phyloP scores from a whole-genome alignment of 2,888 invertebrate species.

The Serrognathus titanus region DNA sequence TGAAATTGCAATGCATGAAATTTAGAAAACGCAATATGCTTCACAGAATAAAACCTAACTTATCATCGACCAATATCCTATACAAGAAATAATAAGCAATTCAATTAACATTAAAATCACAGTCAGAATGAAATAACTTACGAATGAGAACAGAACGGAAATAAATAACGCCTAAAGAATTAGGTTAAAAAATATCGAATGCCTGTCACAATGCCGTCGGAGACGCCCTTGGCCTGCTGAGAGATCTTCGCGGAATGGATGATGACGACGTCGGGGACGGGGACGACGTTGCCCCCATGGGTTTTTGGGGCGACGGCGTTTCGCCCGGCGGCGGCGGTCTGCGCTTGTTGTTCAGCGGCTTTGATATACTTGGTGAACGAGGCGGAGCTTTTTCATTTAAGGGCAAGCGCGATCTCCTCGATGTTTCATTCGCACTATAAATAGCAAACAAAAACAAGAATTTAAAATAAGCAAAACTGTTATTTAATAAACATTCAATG shows the following conservation, averaged over 20 bases:
- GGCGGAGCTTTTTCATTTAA: slow-evolving; percentile 25
- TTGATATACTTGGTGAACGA: slow-evolving; percentile 9
- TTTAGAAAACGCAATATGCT: too few relatives aligned
- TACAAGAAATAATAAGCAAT: not conserved
- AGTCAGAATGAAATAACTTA: slow-evolving; percentile 33
- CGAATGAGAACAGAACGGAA: slow-evolving; percentile 5
- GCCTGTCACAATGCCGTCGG: slow-evolving; percentile 9
- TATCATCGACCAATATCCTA: too few relatives aligned
- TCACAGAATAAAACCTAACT: too few relatives aligned
- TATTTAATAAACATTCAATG: too few relatives aligned
- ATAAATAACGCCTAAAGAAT: not conserved
- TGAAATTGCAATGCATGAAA: too few relatives aligned
- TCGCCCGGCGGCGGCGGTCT: slow-evolving; percentile 40
- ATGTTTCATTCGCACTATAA: slow-evolving; percentile 44
- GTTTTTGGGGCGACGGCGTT: slow-evolving; percentile 37
- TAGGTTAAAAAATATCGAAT: not conserved
- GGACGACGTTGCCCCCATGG: slow-evolving; percentile 3
- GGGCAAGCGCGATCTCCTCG: slow-evolving; percentile 35
- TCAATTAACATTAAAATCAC: slow-evolving; percentile 34
- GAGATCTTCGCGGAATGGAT: slow-evolving; percentile 40
- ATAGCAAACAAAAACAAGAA: slow-evolving; percentile 2
- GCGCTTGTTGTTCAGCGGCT: slow-evolving; percentile 19
- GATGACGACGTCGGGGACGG: slow-evolving; percentile 25
- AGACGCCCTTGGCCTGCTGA: slow-evolving; percentile 37
- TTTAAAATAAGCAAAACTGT: not conserved